Base-by-base conservation (phyloP, 2,113 vertebrate genomes). In the Leptobrachium leishanense region DNA sequence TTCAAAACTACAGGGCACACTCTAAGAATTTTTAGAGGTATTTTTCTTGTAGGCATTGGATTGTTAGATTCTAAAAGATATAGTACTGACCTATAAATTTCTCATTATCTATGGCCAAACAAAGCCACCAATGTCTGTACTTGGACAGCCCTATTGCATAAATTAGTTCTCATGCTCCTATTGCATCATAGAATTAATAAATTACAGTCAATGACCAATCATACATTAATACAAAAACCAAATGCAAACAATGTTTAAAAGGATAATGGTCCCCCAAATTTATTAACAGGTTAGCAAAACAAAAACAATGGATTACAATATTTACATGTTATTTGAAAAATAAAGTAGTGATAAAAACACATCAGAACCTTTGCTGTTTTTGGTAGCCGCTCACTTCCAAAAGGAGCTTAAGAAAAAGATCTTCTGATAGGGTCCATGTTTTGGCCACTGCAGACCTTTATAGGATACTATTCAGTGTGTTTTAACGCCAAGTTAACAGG, bases 211-310 rank as follows among this genome's bases (percentile, higher is more conserved):
- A 31, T 31, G 20, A 31, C 20, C 20, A 31, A 31, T 31, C 20
- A 31, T 31, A 31, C 20, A 31, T 31, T 31, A 31, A 31, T 31
- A 6, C 41, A 67, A 7, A 68, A 67, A 68, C 13, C 31, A 65
- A 42, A 65, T 31, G 31, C 69, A 71, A 71, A 54, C 20, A 20
- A 40, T 41, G 5, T 67, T 93, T 93, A 93, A 92, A 92, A 94
- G 89, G 88, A 93, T 93, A 93, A 94, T 91, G 92, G 96, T 98
- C 95, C 96, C 95, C 93, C 98, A 96, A 94, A 95, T 97, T 98
- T 98, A 98, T 98, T 98, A 98, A 96, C 96, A 97, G 96, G 95
- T 99, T 98, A 97, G 96, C 96, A 98, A 99, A 98, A 96, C 95
- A 92, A 8, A 91, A 92, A 88, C 90, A 92, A 97, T 96, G 95